Base-by-base conservation (phyloP, 2,113 vertebrate genomes). In the Polypterus senegalus region DNA sequence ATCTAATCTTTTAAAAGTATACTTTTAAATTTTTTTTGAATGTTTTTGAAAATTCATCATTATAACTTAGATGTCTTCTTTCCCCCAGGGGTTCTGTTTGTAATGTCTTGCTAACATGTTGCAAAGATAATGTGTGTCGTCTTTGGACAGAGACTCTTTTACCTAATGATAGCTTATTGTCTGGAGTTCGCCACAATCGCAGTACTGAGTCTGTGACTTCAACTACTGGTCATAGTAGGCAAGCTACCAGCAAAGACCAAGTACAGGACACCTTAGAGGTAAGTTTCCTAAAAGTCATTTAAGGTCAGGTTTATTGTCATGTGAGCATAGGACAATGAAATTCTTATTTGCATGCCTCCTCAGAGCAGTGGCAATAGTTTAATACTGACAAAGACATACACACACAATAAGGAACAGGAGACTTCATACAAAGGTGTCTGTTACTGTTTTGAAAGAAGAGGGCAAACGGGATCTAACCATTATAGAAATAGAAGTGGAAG, bases 51-150 rank as follows among this genome's bases (percentile, higher is more conserved):
- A 4, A 4, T 63, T 7, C 4, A 43, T 57, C 43, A 48, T 43
- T 4, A 27, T 6, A n/a, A 51, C 9, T 7, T 9, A 43, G 43
- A 51, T 44, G 7, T 67, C 62, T 73, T 60, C 74, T 72, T 74
- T 57, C 65, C 55, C 45, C 53, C 80, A 98, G 96, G 68, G 87
- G 91, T 67, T 87, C 88, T 53, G 91, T 94, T 59, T 97, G 96
- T 77, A 97, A 91, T 62, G 93, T 97, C 54, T 76, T 99, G 49
- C 83, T 98, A 73, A 98, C 94, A 67, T 94, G 92, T 82, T 98
- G 94, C 79, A 98, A 97, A 75, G 96, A 99, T 87, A 97, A 89
- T 9, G 90, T 98, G 54, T 99, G 96, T 77, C 92, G 95, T 43
- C 84, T 98, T 47, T 99, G 96, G 95, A 90, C 91, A 61, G 95